A percentile compares a stretch with the other conserved stretches of the same genome.
These are phyloP conservation scores for Platyscapa corneri DNA, from an alignment of 1,140 invertebrate species.

Conservation along the genomic window DNA sequence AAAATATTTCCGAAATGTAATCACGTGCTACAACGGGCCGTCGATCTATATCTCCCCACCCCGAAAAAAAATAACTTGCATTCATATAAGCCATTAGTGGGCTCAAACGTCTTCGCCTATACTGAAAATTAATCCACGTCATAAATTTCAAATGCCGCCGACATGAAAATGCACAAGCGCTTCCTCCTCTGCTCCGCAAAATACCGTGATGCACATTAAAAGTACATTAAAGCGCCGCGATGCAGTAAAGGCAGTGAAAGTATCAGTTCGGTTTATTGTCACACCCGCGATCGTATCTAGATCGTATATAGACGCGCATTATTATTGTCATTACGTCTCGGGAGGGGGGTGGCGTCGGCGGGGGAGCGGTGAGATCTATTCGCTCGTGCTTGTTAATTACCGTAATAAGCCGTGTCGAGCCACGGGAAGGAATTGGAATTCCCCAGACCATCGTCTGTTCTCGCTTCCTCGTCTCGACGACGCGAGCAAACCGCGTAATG, in stretches of 20 bases:
- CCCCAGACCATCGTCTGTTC: not conserved
- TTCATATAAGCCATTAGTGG: not conserved
- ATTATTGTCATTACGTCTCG: constrained; percentile 27
- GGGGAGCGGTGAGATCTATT: not conserved
- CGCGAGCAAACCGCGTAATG: not conserved
- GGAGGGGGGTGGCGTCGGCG: not conserved
- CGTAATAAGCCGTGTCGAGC: constrained; percentile 40
- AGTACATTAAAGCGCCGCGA: constrained; percentile 41
- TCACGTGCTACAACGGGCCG: not conserved
- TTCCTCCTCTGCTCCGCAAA: not conserved
- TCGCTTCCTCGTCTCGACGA: not conserved
- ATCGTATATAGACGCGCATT: not conserved
- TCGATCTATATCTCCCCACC: not conserved
- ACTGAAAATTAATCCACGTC: constrained; percentile 29
- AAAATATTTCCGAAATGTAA: not conserved
- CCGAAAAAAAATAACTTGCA: not conserved
- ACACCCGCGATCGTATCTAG: not conserved
- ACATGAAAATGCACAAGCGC: not conserved
- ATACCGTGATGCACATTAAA: constrained; percentile 35
- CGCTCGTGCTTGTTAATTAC: constrained; percentile 42
- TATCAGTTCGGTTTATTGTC: constrained; percentile 46
- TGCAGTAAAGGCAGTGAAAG: not conserved
- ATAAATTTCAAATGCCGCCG: constrained; percentile 13
- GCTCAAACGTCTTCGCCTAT: not conserved
- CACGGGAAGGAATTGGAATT: not conserved